Conservation (phyloP, 2,113 vertebrate genomes). For the Oryzias curvinotus region DNA sequence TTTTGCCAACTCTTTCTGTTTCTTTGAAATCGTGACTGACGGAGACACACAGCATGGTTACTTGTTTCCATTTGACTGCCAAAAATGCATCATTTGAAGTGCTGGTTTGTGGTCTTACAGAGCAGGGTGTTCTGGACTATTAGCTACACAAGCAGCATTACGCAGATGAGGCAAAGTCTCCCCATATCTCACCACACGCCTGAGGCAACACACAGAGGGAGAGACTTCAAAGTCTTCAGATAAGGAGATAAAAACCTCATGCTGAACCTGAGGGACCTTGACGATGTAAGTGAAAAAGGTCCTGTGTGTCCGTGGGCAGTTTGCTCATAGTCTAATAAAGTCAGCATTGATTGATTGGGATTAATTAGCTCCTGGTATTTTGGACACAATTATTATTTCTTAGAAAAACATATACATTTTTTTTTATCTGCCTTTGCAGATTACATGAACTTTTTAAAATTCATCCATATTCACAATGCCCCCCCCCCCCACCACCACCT, state of each 20-base stretch:
- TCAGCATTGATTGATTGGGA: conserved; percentile 23
- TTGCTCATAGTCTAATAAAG: conserved; percentile 24
- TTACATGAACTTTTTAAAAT: conserved; percentile 17
- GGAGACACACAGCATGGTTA: conserved; percentile 39
- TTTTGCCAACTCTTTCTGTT: conserved; percentile 26
- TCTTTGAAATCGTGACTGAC: conserved; percentile 41
- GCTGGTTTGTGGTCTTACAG: conserved; percentile 51
- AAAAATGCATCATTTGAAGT: conserved; percentile 70
- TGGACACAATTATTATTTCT: neutral
- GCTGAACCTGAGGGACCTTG: conserved; percentile 57
- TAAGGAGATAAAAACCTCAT: conserved; percentile 52
- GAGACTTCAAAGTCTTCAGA: conserved; percentile 63
- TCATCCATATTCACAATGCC: conserved; percentile 18
- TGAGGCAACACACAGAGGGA: conserved; percentile 57
- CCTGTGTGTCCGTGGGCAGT: conserved; percentile 18
- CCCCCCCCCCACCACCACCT: neutral
- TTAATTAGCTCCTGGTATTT: conserved; percentile 3
- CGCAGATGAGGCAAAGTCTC: conserved; percentile 66
- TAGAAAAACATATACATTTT: conserved; percentile 11
- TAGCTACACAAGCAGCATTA: conserved; percentile 78
- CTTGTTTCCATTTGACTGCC: conserved; percentile 50
- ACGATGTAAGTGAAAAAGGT: conserved; percentile 37
- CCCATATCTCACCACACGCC: conserved; percentile 62
- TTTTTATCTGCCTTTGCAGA: conserved; percentile 11
- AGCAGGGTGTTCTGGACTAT: conserved; percentile 74